Percentiles rank a stretch among this genome's conserved stretches.
These are phyloP conservation scores for Intellagama lesueurii DNA, from an alignment of 2,797 vertebrate genomes.

Conservation along the genomic window DNA sequence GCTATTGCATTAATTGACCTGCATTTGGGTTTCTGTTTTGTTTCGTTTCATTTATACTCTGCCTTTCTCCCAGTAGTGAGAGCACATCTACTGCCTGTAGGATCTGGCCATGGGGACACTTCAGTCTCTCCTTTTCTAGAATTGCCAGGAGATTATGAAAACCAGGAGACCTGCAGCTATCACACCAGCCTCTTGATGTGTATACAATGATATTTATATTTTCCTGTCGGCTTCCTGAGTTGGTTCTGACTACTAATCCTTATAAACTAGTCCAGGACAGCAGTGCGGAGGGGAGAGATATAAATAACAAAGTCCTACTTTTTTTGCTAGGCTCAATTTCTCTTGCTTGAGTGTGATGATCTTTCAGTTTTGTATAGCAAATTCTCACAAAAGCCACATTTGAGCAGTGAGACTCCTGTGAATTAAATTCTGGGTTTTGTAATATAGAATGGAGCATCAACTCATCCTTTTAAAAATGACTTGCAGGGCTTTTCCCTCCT, in stretches of 20 bases:
- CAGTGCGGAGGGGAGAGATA: neutral
- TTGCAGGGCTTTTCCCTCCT: neutral
- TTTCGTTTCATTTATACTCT: too few species aligned
- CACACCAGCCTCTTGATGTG: neutral
- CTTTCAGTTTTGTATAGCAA: conserved; percentile 1
- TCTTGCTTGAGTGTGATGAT: conserved; percentile 15
- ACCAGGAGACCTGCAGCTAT: neutral
- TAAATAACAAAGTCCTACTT: neutral
- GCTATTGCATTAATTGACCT: neutral
- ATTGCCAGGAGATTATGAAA: neutral
- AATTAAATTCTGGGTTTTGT: conserved; percentile 7
- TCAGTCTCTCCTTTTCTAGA: neutral
- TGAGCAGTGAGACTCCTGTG: neutral
- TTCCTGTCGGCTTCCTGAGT: neutral
- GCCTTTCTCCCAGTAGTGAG: too few species aligned
- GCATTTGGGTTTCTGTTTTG: too few species aligned
- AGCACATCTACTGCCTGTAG: neutral
- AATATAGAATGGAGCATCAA: neutral
- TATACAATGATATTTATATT: neutral
- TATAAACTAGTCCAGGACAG: neutral
- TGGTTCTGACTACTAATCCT: conserved; percentile 12
- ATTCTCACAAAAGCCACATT: conserved; percentile 32
- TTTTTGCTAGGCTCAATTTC: neutral
- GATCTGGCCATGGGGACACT: neutral
- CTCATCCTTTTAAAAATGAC: neutral